A percentile compares a stretch with the other conserved stretches of the same genome.
Conservation (phyloP, 1,140 invertebrate genomes). For the Myzus persicae region DNA sequence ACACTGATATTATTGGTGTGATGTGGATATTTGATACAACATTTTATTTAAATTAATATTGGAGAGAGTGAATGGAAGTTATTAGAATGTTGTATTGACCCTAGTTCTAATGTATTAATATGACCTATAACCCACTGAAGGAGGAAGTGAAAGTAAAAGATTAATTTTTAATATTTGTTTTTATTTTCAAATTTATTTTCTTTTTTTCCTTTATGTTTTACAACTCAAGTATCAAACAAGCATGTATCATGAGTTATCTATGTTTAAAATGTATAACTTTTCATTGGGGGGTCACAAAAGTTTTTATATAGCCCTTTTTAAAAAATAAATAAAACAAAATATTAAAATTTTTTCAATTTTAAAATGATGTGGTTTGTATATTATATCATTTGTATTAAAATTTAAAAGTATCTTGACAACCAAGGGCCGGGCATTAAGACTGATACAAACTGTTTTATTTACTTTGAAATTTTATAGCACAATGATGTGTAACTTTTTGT, state of each 20-base stretch:
- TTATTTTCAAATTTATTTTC: background rate
- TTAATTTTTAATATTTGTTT: background rate
- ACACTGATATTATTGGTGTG: background rate
- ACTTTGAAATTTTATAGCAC: too few relatives aligned
- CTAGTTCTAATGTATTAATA: conserved; percentile 15
- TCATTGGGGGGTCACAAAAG: background rate
- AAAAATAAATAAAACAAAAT: too few relatives aligned
- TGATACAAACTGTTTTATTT: too few relatives aligned
- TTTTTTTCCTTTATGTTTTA: background rate
- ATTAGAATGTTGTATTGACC: conserved; percentile 36
- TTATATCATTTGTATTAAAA: too few relatives aligned
- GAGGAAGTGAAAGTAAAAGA: conserved; percentile 31
- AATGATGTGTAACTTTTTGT: too few relatives aligned
- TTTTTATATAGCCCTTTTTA: too few relatives aligned
- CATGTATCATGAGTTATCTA: background rate
- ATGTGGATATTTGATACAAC: background rate
- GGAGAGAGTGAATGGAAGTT: conserved; percentile 26
- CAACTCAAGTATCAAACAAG: background rate
- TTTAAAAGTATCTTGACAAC: too few relatives aligned
- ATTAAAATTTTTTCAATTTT: too few relatives aligned
- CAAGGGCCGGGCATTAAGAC: too few relatives aligned
- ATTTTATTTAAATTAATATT: background rate
- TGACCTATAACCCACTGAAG: conserved; percentile 29
- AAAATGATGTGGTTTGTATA: too few relatives aligned
- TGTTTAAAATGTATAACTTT: background rate